phyloP scores from a whole-genome alignment of 2,113 vertebrate genomes.

The Psittacula cyanocephala region DNA sequence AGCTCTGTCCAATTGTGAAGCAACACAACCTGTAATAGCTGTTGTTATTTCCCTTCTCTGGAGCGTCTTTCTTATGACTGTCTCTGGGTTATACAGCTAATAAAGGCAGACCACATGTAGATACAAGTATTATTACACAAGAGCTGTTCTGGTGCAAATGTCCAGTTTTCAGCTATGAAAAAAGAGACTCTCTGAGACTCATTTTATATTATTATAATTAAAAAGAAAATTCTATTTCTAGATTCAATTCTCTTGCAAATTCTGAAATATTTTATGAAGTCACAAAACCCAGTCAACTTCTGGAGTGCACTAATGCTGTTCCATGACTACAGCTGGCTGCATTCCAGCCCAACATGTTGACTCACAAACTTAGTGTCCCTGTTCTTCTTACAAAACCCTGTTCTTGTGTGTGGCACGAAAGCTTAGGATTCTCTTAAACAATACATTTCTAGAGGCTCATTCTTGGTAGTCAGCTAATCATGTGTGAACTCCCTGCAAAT shows the following conservation, averaged over 20 bases:
- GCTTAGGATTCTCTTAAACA: background rate
- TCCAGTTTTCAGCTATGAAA: background rate
- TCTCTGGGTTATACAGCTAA: background rate
- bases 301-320: background rate
- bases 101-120: background rate
- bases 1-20: background rate
- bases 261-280: background rate
- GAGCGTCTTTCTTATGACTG: background rate
- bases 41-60: background rate
- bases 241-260: background rate
- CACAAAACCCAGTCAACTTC: background rate
- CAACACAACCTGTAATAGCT: background rate
- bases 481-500: slow-evolving; percentile 6
- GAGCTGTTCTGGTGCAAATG: background rate
- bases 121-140: background rate
- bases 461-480: slow-evolving; percentile 9
- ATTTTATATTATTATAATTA: background rate
- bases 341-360: background rate
- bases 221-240: background rate
- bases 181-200: background rate
- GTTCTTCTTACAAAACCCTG: background rate
- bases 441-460: background rate
- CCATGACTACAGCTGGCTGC: background rate
- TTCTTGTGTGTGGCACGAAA: background rate
- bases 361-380: background rate